Evolutionary conservation across 2,113 vertebrate genomes (phyloP).

Genomic region (Opisthocomus hoazin): DNA sequence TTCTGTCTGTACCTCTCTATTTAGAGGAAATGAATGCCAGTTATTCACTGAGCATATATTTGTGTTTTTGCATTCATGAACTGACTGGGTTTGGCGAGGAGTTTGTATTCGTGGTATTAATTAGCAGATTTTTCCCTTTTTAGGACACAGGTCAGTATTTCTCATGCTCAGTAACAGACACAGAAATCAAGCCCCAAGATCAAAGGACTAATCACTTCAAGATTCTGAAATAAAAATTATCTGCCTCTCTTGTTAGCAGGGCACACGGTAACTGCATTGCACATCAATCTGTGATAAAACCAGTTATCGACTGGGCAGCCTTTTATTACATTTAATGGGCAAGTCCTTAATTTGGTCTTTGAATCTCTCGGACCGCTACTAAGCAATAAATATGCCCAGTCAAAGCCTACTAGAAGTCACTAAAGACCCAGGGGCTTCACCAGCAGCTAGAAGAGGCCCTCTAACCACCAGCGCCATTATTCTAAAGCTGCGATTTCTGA

Average conservation of each 20-base stretch:
- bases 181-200: background rate
- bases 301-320: background rate
- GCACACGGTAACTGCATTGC: background rate
- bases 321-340: background rate
- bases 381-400: background rate
- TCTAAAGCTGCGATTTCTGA: background rate
- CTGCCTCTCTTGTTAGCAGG: background rate
- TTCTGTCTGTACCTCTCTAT: constrained; percentile 54
- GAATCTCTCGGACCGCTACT: background rate
- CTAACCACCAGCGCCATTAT: background rate
- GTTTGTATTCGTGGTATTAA: constrained; percentile 11
- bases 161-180: background rate
- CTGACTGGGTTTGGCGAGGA: background rate
- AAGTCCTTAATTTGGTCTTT: background rate
- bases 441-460: background rate
- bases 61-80: background rate
- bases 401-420: background rate
- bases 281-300: background rate
- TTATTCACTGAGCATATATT: constrained; percentile 28
- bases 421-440: background rate
- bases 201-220: background rate
- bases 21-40: constrained; percentile 53
- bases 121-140: constrained; percentile 1
- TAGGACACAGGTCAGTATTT: background rate
- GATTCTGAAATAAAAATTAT: background rate